Conservation (phyloP, 2,797 vertebrate species). For the Peromyscus eremicus region DNA sequence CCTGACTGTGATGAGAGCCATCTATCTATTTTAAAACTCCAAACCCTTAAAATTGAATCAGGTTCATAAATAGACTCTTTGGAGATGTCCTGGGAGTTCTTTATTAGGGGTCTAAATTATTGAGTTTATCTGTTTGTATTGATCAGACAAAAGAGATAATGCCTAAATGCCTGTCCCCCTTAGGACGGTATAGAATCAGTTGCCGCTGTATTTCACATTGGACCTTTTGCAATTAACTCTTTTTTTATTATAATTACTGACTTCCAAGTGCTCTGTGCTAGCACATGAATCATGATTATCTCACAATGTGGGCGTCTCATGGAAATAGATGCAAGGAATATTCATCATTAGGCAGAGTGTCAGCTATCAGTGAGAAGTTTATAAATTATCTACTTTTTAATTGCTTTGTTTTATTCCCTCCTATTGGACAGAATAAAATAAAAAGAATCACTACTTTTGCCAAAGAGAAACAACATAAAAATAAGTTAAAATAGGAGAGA, state of each 20-base stretch:
- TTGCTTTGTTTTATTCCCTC: slow-evolving; percentile 75
- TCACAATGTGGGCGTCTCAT: slow-evolving; percentile 59
- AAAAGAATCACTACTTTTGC: slow-evolving; percentile 69
- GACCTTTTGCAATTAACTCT: slow-evolving; percentile 64
- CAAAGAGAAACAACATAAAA: slow-evolving; percentile 72
- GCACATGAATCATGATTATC: slow-evolving; percentile 74
- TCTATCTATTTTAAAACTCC: slow-evolving; percentile 58
- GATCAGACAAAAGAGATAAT: slow-evolving; percentile 54
- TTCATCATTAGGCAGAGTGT: slow-evolving; percentile 59
- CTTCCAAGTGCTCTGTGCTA: slow-evolving; percentile 64
- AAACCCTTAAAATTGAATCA: slow-evolving; percentile 42
- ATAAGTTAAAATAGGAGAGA: slow-evolving; percentile 75
- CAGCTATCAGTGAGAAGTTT: slow-evolving; percentile 71
- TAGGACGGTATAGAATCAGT: neutral
- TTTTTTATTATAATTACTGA: slow-evolving; percentile 68
- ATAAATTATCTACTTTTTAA: slow-evolving; percentile 79
- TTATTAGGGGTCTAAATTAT: slow-evolving; percentile 54
- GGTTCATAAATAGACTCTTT: slow-evolving; percentile 51
- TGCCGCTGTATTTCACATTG: slow-evolving; percentile 57
- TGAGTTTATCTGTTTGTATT: slow-evolving; percentile 43
- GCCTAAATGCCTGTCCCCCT: slow-evolving; percentile 24
- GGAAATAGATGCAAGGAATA: slow-evolving; percentile 64
- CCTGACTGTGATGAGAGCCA: slow-evolving; percentile 32
- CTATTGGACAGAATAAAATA: slow-evolving; percentile 64
- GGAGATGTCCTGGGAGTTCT: slow-evolving; percentile 1